A percentile compares a stretch with the other conserved stretches of the same genome.
Conservation (phyloP, 2,113 vertebrate species). For the Pardalotus punctatus region DNA sequence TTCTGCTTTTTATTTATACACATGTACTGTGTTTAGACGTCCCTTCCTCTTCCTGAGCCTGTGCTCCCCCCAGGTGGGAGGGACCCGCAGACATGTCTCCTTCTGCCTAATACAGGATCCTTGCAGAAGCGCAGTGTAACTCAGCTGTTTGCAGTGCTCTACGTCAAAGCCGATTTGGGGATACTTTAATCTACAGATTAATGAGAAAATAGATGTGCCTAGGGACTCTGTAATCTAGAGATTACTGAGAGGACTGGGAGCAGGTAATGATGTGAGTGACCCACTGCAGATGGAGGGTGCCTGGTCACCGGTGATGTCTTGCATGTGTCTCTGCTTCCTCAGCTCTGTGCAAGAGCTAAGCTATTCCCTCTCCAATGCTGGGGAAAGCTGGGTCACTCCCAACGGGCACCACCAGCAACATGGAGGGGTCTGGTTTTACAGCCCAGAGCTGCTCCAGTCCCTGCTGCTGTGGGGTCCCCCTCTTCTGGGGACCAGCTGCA, state of each 20-base stretch:
- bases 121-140: not conserved
- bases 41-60: not conserved
- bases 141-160: conserved; percentile 3
- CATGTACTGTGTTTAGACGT: not conserved
- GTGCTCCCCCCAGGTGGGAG: not conserved
- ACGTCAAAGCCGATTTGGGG: conserved; percentile 51
- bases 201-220: conserved; percentile 15
- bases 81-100: not conserved
- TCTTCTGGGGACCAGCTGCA: not conserved
- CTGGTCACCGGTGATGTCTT: not conserved
- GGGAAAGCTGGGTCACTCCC: not conserved
- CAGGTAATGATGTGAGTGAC: not conserved
- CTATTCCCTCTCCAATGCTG: not conserved
- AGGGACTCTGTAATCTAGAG: conserved; percentile 29
- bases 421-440: not conserved
- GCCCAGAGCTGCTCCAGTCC: accelerated
- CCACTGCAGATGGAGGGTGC: not conserved
- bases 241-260: not conserved
- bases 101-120: not conserved
- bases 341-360: accelerated
- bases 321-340: not conserved
- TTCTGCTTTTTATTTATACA: not conserved
- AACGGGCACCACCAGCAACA: accelerated
- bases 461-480: not conserved
- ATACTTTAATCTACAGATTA: conserved; percentile 62